phyloP scores from a whole-genome alignment of 2,113 vertebrate species.

The Isichthys henryi region DNA sequence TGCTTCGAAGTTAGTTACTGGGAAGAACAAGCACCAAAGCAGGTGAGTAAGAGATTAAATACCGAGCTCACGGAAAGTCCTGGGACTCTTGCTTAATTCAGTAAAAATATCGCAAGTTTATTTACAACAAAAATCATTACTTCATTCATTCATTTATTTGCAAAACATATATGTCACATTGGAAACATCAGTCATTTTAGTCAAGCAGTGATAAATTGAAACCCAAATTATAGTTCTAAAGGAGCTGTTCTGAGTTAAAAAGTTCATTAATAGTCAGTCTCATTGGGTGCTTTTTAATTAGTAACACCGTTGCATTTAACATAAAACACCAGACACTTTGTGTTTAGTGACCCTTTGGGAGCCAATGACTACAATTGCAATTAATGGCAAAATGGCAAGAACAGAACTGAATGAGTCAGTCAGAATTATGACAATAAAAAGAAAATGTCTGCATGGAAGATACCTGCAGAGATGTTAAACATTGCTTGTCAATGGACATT shows the following conservation, averaged over 20 bases:
- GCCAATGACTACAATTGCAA: background rate
- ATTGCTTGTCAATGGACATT: background rate
- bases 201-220: background rate
- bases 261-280: background rate
- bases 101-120: background rate
- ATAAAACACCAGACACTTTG: background rate
- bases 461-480: background rate
- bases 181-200: background rate
- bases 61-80: background rate
- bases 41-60: conserved; percentile 17
- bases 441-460: too few relatives aligned
- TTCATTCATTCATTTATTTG: background rate
- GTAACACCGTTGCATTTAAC: background rate
- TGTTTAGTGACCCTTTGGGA: background rate
- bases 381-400: background rate
- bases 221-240: background rate
- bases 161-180: background rate
- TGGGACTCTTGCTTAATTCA: background rate
- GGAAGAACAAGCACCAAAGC: conserved; percentile 15
- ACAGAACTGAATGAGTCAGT: too few relatives aligned
- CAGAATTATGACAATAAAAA: too few relatives aligned
- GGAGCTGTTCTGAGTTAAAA: background rate
- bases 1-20: conserved; percentile 26
- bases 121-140: background rate
- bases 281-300: background rate